phyloP scores from a whole-genome alignment of 2,797 vertebrate genomes.

The Cuniculus paca region DNA sequence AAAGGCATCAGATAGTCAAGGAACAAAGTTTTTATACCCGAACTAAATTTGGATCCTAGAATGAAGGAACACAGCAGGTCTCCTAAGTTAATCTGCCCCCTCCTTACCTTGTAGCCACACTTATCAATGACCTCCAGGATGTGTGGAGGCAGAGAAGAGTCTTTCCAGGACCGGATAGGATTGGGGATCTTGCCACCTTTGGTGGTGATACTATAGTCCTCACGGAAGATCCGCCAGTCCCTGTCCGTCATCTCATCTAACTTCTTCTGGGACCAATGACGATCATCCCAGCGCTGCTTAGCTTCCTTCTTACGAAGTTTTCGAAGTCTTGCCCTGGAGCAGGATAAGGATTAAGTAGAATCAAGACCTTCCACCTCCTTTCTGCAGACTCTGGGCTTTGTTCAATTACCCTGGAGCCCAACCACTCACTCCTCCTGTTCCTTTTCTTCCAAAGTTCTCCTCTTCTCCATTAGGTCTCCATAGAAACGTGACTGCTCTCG shows the following conservation, averaged over 20 bases:
- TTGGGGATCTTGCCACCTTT: conserved; percentile 99
- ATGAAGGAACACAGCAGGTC: background rate
- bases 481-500: conserved; percentile 98
- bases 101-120: conserved; percentile 97
- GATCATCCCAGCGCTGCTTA: conserved; percentile 98
- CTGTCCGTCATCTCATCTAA: conserved; percentile 99
- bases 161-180: conserved; percentile 99
- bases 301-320: conserved; percentile 99
- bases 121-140: conserved; percentile 99
- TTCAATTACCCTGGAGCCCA: background rate
- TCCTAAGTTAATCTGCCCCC: background rate
- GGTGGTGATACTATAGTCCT: conserved; percentile 99
- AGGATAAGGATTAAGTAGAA: accelerated
- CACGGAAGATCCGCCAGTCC: conserved; percentile 98
- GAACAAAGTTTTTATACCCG: background rate
- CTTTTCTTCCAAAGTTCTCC: conserved; percentile 97
- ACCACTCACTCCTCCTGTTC: conserved; percentile 97
- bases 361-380: background rate
- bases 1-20: background rate
- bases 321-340: conserved; percentile 93
- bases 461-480: conserved; percentile 98
- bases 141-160: conserved; percentile 95
- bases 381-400: background rate
- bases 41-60: background rate
- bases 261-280: conserved; percentile 99